These are phyloP conservation scores for Aphelenchoides bicaudatus DNA, from an alignment of 2,888 invertebrate species.

Conservation along the genomic window DNA sequence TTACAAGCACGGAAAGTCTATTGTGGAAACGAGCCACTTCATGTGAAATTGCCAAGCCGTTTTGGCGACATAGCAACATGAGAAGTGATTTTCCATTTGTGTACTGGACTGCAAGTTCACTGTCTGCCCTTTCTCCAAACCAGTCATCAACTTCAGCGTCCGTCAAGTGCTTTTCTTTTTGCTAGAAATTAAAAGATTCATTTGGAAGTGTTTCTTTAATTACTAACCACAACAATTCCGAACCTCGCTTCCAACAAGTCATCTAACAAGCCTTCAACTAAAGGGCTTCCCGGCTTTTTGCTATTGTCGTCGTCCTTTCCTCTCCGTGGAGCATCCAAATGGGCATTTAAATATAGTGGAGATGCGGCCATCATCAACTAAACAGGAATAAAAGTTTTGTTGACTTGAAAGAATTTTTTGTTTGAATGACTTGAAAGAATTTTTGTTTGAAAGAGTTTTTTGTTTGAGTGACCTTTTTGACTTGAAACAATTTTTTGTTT, in stretches of 20 bases:
- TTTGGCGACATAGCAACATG: conserved; percentile 17
- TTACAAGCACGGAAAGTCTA: conserved; percentile 18
- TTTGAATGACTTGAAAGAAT: too few relatives aligned
- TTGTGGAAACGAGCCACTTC: conserved; percentile 29
- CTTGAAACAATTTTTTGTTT: too few relatives aligned
- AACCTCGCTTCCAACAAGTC: conserved; percentile 13
- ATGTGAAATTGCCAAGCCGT: conserved; percentile 19
- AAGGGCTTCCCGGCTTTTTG: background rate
- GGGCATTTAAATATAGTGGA: conserved; percentile 4
- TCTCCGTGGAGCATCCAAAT: too few relatives aligned
- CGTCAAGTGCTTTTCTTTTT: conserved; percentile 18
- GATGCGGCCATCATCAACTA: conserved; percentile 1
- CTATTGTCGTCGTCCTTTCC: too few relatives aligned
- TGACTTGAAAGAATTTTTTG: too few relatives aligned
- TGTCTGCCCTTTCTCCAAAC: conserved; percentile 10
- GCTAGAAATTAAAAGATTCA: conserved; percentile 20
- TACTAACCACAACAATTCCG: conserved; percentile 19
- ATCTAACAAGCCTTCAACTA: conserved; percentile 11
- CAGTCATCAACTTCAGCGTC: conserved; percentile 24
- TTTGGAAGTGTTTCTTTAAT: background rate
- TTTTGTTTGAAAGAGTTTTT: too few relatives aligned
- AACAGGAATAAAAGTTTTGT: too few relatives aligned
- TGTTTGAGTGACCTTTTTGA: too few relatives aligned
- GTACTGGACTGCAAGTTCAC: conserved; percentile 24
- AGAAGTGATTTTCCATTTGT: conserved; percentile 21